Evolutionary conservation across 2,113 vertebrate genomes (phyloP).

Genomic region (Crotalus helleri): DNA sequence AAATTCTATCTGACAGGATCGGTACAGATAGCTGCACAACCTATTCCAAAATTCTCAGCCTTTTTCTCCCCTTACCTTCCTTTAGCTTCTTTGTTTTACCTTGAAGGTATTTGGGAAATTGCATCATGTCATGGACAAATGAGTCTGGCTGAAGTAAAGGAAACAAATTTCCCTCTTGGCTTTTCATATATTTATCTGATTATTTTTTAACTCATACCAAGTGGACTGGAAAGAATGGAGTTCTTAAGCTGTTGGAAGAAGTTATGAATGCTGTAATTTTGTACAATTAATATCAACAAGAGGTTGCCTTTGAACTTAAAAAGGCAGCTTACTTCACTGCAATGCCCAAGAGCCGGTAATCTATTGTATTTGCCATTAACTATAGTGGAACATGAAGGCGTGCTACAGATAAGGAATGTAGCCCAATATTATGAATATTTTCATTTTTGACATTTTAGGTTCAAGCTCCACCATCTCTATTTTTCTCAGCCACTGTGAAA

Average conservation of each 20-base stretch:
- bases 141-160: constrained; percentile 33
- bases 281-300: background rate
- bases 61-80: background rate
- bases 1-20: background rate
- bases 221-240: background rate
- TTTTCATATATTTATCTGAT: background rate
- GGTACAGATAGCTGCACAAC: rapidly evolving
- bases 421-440: background rate
- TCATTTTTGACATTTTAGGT: background rate
- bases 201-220: constrained; percentile 8
- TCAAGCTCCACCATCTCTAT: background rate
- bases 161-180: background rate
- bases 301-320: background rate
- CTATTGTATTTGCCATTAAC: background rate
- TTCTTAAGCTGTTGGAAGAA: background rate
- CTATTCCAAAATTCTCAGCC: background rate
- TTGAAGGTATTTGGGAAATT: constrained; percentile 23
- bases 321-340: background rate
- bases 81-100: constrained; percentile 3
- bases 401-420: background rate
- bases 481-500: background rate
- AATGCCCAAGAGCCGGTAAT: background rate
- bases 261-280: background rate
- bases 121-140: constrained; percentile 8
- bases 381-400: background rate